Conservation (phyloP, 2,113 vertebrate genomes). For the Burhinus bistriatus region DNA sequence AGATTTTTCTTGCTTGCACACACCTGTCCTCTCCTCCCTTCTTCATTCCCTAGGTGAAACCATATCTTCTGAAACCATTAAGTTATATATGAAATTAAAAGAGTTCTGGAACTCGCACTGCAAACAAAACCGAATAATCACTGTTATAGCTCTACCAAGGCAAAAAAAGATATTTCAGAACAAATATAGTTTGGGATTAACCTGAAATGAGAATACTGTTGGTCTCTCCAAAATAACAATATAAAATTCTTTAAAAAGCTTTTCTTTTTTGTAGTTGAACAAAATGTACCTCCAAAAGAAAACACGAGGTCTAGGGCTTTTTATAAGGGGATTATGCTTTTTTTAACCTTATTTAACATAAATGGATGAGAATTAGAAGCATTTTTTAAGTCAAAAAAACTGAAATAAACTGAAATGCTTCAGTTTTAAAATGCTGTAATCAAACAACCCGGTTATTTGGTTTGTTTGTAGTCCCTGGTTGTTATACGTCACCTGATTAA, state of each 20-base stretch:
- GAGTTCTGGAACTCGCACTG: neutral
- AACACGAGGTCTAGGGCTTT: neutral
- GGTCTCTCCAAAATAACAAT: neutral
- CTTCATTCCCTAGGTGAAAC: neutral
- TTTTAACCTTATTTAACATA: neutral
- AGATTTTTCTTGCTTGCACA: neutral
- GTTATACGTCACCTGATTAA: neutral
- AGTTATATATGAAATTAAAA: neutral
- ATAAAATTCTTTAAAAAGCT: neutral
- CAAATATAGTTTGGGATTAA: neutral
- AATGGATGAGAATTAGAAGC: neutral
- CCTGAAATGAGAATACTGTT: neutral
- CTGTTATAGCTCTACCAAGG: neutral
- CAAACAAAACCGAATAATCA: neutral
- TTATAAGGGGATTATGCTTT: neutral
- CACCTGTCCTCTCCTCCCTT: too few species aligned
- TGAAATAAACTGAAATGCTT: neutral
- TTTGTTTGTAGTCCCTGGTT: neutral
- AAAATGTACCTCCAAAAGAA: neutral
- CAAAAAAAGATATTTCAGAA: neutral
- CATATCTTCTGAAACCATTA: neutral
- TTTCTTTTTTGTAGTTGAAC: neutral
- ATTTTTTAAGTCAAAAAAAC: neutral
- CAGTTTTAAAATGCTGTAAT: neutral
- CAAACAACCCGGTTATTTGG: neutral